These are phyloP conservation scores for Drosophila bocki DNA, from an alignment of 1,140 invertebrate genomes.

Conservation along the genomic window DNA sequence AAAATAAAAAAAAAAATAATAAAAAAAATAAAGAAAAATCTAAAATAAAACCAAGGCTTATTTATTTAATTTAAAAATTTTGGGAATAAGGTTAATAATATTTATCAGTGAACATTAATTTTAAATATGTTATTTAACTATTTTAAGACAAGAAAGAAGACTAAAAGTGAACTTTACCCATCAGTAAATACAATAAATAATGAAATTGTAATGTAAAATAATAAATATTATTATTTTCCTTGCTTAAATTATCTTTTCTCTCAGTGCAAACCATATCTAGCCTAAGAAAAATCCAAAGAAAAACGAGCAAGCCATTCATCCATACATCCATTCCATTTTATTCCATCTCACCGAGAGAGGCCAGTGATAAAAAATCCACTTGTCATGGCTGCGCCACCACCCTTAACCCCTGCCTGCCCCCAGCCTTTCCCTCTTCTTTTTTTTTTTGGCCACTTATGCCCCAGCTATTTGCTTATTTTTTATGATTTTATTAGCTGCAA, in stretches of 20 bases:
- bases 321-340: slow-evolving; percentile 52
- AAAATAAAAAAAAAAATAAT: too few relatives aligned
- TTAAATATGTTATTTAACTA: too few relatives aligned
- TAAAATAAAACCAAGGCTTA: background rate
- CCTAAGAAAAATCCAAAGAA: slow-evolving; percentile 1
- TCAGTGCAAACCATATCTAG: slow-evolving; percentile 1
- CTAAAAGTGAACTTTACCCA: too few relatives aligned
- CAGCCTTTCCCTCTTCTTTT: too few relatives aligned
- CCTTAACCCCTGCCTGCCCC: slow-evolving; percentile 28
- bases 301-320: slow-evolving; percentile 60
- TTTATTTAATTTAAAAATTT: too few relatives aligned
- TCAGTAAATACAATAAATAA: background rate
- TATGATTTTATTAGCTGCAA: slow-evolving; percentile 84
- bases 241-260: background rate
- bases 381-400: slow-evolving; percentile 66
- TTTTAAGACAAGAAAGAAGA: too few relatives aligned
- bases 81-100: too few relatives aligned
- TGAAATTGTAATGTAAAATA: background rate
- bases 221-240: too few relatives aligned
- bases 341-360: slow-evolving; percentile 23
- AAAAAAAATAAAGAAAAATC: background rate
- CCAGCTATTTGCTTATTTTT: slow-evolving; percentile 73
- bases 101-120: too few relatives aligned
- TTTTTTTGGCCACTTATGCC: slow-evolving; percentile 57
- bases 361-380: slow-evolving; percentile 77